Base-by-base conservation (phyloP, 2,113 vertebrate genomes). In the Eretmochelys imbricata region DNA sequence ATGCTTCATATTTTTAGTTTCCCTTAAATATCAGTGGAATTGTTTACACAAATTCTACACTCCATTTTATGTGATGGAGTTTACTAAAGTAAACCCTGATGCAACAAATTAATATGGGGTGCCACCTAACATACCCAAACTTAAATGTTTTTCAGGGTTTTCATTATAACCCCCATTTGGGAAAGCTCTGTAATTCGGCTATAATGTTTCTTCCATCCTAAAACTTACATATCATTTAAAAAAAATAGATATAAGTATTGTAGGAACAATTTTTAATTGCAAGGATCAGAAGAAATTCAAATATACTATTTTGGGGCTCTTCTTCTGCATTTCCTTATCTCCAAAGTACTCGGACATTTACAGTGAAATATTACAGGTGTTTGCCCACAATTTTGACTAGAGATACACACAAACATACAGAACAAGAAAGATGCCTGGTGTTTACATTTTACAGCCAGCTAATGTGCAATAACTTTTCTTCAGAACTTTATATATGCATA, bases 1-100 rank as follows among this genome's bases (percentile, higher is more conserved):
- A 92, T 95, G 93, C 95, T 98, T 97, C 94, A 89, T 90, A 96
- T 96, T 98, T 96, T 94, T 96, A 97, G 46, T 96, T 98, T 91
- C 92, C 82, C 90, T 69, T 92, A 96, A 98, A 97, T 89, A 91
- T 84, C 85, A 93, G 54, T 89, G 90, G 78, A 95, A 98, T 89
- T 96, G 80, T 94, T 93, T 93, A 96, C 51, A 93, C 90, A 97
- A 97, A 98, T 96, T 90, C 82, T 96, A 95, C 95, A 96, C 98
- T 98, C 89, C 89, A 83, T 94, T 91, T 97, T 90, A 85, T 91
- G 89, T 6, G 10, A 97, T 87, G 95, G 95, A 95, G 69, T 89
- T 96, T 96, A 95, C 88, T 89, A 88, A 96, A 96, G 97, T 94
- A 97, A 95, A 93, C 95, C 83, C 65, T 87, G 96, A 82, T 13